Evolutionary conservation across 2,888 invertebrate species (phyloP).

Genomic region (Conus canariensis): DNA sequence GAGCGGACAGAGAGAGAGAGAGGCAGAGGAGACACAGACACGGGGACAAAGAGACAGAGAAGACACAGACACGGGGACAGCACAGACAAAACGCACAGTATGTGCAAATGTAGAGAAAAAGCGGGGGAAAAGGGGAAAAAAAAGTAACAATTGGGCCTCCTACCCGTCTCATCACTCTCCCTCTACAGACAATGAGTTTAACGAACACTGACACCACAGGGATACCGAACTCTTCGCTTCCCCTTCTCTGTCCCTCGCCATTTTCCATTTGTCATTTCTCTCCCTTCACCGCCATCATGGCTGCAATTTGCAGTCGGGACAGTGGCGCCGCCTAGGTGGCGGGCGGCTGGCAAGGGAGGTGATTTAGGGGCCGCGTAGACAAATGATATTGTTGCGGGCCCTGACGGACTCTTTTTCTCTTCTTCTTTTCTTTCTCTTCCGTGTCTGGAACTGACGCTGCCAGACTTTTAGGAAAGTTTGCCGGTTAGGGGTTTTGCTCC

Average conservation of each 20-base stretch:
- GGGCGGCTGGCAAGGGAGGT: slow-evolving; percentile 21
- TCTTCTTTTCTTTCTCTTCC: neutral
- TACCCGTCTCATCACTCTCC: neutral
- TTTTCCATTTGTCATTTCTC: neutral
- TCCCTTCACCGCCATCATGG: slow-evolving; percentile 19
- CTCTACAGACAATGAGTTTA: neutral
- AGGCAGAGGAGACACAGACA: neutral
- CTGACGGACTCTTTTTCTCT: neutral
- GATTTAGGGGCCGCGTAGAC: slow-evolving; percentile 20
- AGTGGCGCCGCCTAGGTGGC: slow-evolving; percentile 35
- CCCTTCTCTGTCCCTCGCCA: neutral
- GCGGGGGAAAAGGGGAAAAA: too few species aligned
- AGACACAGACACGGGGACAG: too few species aligned
- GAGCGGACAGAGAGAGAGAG: too few species aligned
- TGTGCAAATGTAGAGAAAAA: too few species aligned
- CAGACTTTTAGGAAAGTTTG: too few species aligned
- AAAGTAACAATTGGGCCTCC: neutral
- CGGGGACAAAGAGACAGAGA: too few species aligned
- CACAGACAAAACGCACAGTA: too few species aligned
- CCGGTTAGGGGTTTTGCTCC: too few species aligned
- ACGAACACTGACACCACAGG: neutral
- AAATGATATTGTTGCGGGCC: slow-evolving; percentile 39
- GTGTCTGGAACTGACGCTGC: neutral
- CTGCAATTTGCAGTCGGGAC: slow-evolving; percentile 39
- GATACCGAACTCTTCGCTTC: neutral